Evolutionary conservation across 2,888 invertebrate genomes (phyloP), one percentile per base, ranked within the genome.

Genomic region (Phanerotoma sp.): DNA sequence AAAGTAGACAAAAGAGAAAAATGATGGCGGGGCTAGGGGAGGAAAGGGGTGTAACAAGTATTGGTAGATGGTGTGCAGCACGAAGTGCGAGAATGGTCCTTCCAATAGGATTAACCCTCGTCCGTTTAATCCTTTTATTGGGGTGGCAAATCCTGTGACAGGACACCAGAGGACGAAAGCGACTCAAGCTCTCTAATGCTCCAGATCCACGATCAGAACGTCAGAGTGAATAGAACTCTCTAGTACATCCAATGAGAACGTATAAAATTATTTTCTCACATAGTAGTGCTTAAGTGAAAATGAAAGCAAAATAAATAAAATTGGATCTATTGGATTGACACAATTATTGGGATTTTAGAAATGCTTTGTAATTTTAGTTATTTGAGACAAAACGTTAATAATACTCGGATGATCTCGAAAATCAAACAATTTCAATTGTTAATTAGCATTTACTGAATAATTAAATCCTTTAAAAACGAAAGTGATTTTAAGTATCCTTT

Each of bases 61-160:
- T 25, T 30, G 49, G 46, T 49, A 49, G 48, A 53, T 40, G 47
- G 45, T 15, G 41, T 45, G 44, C 48, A 28, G 53, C 37, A 50
- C 57, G 57, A 67, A 64, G 68, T 63, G 69, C 60, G 70, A 70
- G 71, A 69, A 65, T 60, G 69, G 62, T 65, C 66, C 70, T 71
- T 69, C 72, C 71, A 69, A 72, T 74, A 66, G 75, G 75, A 75
- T 75, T 75, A 75, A 73, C 71, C 73, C 71, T 72, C 72, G 74
- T 75, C 69, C 70, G 66, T 68, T 71, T 74, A 75, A 75, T 75
- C 75, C 74, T 71, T 74, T 75, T 75, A 75, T 74, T 75, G 74
- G 72, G 60, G 66, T 66, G 67, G 70, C 67, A 71, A 75, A 73
- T 72, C 73, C 72, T 67, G 65, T 64, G 71, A 69, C 66, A 66